Evolutionary conservation across 2,888 invertebrate species (phyloP), one percentile per base, ranked within the genome.

Genomic region (Habrosyne pyritoides): DNA sequence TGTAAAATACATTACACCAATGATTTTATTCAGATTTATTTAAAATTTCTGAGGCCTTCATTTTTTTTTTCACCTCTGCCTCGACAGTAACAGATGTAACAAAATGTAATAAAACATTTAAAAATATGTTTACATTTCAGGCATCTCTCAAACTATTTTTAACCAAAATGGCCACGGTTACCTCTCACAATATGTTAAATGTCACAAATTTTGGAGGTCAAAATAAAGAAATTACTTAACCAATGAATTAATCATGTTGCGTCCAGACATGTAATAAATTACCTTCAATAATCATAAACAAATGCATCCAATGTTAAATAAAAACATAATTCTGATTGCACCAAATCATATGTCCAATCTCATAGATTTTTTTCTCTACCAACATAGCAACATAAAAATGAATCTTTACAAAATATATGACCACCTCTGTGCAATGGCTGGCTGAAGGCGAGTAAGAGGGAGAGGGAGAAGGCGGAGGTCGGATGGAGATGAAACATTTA

Each of bases 161-260:
- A 78, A 76, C 68, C 73, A 75, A 79, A 78, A 88, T 86, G 87
- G 87, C 86, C 86, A 83, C 83, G 69, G 67, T 75, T 64, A 68
- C 64, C 67, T 77, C 68, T 77, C 68, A 68, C 62, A 64, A 67
- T 60, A 67, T 67, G 57, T 53, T 36, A 14, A 36, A 66, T 64
- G 64, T 56, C 64, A 63, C 61, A 58, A 63, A 62, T 53, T 59
- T 57, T 64, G 61, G 57, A 66, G 64, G 63, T 69, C 64, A 48
- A 21, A 33, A 48, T 14, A 36, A 47, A 18, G 18, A 18, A 46
- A 48, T n/a, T 10, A 30, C 36, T 36, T 36, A 14, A 36, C 18
- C 14, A 42, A 42, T 42, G 14, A 33, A 33, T 21, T 21, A 21
- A 28, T 21, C n/a, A 51, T 21, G 30, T 33, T 49, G 24, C 26